phyloP scores from a whole-genome alignment of 2,888 invertebrate species.

The Choristoneura rosaceana region DNA sequence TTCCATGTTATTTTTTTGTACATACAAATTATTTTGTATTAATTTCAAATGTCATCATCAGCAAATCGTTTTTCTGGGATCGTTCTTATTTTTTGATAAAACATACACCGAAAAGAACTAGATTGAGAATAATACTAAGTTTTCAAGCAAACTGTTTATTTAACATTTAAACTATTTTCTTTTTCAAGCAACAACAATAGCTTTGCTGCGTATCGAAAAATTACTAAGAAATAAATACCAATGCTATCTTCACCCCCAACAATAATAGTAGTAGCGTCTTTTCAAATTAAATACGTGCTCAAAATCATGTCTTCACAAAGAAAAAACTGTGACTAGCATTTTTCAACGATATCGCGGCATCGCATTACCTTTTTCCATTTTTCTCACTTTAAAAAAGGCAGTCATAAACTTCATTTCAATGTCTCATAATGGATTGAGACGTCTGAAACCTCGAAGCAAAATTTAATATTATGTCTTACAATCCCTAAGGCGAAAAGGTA shows the following conservation, averaged over 20 bases:
- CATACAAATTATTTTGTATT: too few relatives aligned
- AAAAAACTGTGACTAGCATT: neutral
- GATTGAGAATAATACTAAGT: too few relatives aligned
- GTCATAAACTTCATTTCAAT: conserved; percentile 70
- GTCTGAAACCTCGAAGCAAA: conserved; percentile 69
- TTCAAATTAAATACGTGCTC: neutral
- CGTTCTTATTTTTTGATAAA: too few relatives aligned
- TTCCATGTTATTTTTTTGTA: too few relatives aligned
- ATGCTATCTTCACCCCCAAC: neutral
- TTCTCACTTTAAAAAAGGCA: conserved; percentile 8
- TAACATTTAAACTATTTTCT: too few relatives aligned
- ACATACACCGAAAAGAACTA: too few relatives aligned
- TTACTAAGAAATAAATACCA: too few relatives aligned
- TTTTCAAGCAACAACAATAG: too few relatives aligned
- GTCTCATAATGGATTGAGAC: conserved; percentile 72
- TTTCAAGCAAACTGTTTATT: too few relatives aligned
- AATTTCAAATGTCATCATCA: too few relatives aligned
- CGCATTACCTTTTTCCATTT: neutral
- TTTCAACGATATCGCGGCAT: neutral
- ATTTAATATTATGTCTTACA: conserved; percentile 77
- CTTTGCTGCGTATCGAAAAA: too few relatives aligned
- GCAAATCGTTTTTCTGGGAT: too few relatives aligned
- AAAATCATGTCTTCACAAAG: conserved; percentile 1
- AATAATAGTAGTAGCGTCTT: neutral
- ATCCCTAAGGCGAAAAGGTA: conserved; percentile 62